These are phyloP conservation scores for Petrolisthes cinctipes DNA, from an alignment of 2,888 invertebrate species.

Conservation along the genomic window DNA sequence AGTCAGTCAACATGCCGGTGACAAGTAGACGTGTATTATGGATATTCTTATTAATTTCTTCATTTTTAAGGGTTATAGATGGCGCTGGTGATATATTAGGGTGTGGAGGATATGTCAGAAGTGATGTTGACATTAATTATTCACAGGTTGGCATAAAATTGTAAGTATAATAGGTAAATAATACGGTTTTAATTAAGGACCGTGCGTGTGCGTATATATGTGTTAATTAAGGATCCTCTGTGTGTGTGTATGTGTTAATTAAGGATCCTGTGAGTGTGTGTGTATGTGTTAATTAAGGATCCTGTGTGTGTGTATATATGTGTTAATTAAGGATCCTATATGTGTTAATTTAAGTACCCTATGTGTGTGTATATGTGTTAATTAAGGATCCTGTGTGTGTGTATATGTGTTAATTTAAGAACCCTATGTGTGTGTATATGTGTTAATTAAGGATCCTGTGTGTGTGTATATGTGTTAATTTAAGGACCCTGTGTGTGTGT, in stretches of 20 bases:
- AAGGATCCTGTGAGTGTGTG: too few species aligned
- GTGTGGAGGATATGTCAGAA: constrained; percentile 68
- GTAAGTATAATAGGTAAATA: constrained; percentile 54
- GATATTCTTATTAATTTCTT: not conserved
- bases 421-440: too few species aligned
- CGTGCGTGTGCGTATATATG: not conserved
- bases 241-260: too few species aligned
- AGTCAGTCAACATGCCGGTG: constrained; percentile 10
- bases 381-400: not conserved
- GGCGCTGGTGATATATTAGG: constrained; percentile 74
- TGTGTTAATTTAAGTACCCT: too few species aligned
- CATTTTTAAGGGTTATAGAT: not conserved
- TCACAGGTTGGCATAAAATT: constrained; percentile 64
- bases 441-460: too few species aligned
- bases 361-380: too few species aligned
- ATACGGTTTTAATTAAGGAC: not conserved
- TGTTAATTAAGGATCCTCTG: not conserved
- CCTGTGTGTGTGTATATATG: too few species aligned
- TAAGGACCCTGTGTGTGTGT: too few species aligned
- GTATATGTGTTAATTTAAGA: too few species aligned
- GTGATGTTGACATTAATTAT: constrained; percentile 64
- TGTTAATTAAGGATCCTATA: not conserved
- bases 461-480: too few species aligned
- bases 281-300: too few species aligned
- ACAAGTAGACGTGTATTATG: not conserved